Base-by-base conservation (phyloP, 2,888 invertebrate genomes). In the Odontomyia ornata region DNA sequence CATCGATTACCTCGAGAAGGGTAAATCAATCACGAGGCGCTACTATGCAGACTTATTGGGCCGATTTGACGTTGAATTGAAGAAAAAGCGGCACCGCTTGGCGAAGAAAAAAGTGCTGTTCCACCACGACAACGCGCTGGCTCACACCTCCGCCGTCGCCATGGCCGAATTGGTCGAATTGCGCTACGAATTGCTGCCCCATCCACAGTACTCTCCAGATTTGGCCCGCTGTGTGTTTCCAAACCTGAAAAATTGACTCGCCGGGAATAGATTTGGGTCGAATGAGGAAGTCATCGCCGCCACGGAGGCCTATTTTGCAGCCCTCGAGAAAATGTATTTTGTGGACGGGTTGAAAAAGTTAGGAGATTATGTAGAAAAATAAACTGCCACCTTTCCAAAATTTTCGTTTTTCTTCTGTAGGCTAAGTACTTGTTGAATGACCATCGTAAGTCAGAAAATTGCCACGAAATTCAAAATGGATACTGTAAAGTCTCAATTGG, bases 1-100 rank as follows among this genome's bases (percentile, higher is more conserved):
- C 65, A 67, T 52, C 52, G 67, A 76, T 46, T 76, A 76, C 65
- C 28, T 76, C 15, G 52, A 76, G 67, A 76, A 67, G 52, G 76
- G 67, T 15, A 67, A 52, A 65, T 67, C 67, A n/a, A 27, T 76
- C 67, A 67, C 67, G 15, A 56, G 56, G 67, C 28, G 11, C 1
- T 69, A 69, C 25, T 47, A 69, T 47, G 15, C 25, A 21, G 47
- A 69, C 23, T 69, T 46, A 46, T 69, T n/a, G 47, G 69, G 15
- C 47, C 46, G 47, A 69, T 69, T 69, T 47, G 47, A 69, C 27
- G 25, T 13, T n/a, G 69, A 69, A 47, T 69, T 69, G 69, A 4
- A 69, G 25, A 47, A 69, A 69, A 46, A 25, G 25, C 47, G 25
- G 5, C 69, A 69, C 23, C n/a, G n/a, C n/a, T 47, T 46, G 47